phyloP scores from a whole-genome alignment of 2,113 vertebrate genomes.

The Dermatemys mawii region DNA sequence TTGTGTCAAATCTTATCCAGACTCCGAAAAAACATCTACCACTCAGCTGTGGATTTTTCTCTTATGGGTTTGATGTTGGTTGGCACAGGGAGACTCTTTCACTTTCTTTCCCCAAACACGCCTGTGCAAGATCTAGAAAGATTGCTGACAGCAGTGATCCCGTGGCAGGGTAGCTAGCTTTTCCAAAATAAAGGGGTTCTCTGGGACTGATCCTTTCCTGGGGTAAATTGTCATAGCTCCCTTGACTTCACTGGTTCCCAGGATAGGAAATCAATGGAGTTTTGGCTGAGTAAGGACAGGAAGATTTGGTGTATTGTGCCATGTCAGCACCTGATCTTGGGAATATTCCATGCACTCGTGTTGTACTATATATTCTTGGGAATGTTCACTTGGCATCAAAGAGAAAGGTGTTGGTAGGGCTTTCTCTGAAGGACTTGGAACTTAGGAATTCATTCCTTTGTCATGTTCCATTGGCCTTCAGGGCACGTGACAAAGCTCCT shows the following conservation, averaged over 20 bases:
- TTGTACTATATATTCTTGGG: neutral
- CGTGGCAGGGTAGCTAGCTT: neutral
- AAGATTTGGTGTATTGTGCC: neutral
- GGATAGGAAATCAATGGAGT: accelerated
- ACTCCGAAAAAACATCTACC: neutral
- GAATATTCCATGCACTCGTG: neutral
- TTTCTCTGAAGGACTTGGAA: neutral
- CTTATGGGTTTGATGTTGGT: neutral
- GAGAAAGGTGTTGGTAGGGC: neutral
- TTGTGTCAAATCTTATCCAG: neutral
- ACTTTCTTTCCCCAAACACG: neutral
- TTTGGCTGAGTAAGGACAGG: neutral
- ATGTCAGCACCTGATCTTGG: neutral
- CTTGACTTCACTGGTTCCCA: neutral
- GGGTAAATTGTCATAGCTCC: neutral
- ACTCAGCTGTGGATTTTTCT: neutral
- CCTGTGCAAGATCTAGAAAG: neutral
- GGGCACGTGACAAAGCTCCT: accelerated
- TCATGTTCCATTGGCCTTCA: neutral
- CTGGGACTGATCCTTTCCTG: neutral
- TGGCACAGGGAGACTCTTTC: neutral
- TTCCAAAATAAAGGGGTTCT: neutral
- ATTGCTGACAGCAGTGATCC: neutral
- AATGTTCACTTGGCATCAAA: neutral
- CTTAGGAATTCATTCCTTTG: neutral